A percentile compares a stretch with the other conserved stretches of the same genome.
phyloP scores from a whole-genome alignment of 2,888 invertebrate species.

The Tinea trinotella region DNA sequence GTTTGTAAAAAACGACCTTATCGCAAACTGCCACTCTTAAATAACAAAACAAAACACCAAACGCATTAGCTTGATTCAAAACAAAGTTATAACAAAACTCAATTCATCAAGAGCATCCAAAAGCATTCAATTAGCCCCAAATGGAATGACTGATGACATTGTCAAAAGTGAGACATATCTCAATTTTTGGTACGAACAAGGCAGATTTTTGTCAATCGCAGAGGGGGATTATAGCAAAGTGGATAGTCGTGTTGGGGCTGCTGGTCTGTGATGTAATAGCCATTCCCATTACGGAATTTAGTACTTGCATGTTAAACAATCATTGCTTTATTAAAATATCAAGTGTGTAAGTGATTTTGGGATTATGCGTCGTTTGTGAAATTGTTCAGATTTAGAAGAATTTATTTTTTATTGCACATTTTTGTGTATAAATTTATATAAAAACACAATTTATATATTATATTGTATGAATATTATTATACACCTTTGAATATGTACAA shows the following conservation, averaged over 20 bases:
- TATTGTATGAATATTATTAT: too few relatives aligned
- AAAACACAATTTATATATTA: too few relatives aligned
- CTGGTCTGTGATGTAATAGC: background rate
- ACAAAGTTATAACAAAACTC: background rate
- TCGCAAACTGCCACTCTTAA: too few relatives aligned
- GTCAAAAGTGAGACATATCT: background rate
- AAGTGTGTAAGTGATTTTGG: background rate
- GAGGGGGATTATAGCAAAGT: slow-evolving; percentile 3
- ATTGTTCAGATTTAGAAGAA: too few relatives aligned
- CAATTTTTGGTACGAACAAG: background rate
- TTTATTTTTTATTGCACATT: too few relatives aligned
- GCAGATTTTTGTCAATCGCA: slow-evolving; percentile 8
- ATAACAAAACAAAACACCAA: too few relatives aligned
- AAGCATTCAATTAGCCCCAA: background rate
- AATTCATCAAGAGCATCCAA: background rate
- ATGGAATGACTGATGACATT: slow-evolving; percentile 6
- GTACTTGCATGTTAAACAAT: slow-evolving; percentile 4
- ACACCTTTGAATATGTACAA: too few relatives aligned
- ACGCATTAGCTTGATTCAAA: background rate
- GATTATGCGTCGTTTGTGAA: too few relatives aligned
- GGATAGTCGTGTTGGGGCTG: slow-evolving; percentile 11
- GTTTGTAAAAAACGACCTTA: too few relatives aligned
- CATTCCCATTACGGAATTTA: slow-evolving; percentile 1
- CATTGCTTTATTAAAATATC: background rate
- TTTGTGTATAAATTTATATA: too few relatives aligned